Conservation (phyloP, 1,140 invertebrate species). For the Brachionus paranguensis region DNA sequence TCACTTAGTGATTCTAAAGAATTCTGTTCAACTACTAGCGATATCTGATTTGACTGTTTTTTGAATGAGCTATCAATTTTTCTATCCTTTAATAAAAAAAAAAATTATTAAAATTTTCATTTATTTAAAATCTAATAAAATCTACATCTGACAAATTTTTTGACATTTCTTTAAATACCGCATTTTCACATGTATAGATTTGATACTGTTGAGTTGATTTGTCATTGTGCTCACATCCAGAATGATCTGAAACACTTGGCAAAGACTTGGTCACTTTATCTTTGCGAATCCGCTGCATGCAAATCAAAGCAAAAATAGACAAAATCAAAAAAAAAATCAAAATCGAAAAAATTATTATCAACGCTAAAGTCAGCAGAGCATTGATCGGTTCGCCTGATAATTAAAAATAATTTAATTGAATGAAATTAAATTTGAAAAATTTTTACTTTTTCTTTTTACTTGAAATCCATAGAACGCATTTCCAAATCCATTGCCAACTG, state of each 20-base stretch:
- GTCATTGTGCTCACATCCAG: background rate
- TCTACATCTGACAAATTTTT: constrained; percentile 19
- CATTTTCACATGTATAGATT: constrained; percentile 9
- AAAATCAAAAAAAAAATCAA: background rate
- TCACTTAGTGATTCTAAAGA: constrained; percentile 4
- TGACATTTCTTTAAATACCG: background rate
- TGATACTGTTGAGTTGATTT: background rate
- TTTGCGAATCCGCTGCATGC: background rate
- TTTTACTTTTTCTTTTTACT: constrained; percentile 4
- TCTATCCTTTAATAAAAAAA: background rate
- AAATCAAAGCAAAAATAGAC: background rate
- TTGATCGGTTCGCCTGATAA: background rate
- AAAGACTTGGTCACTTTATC: background rate
- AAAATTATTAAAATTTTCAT: background rate
- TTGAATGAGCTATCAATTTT: constrained; percentile 35
- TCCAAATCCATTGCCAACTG: background rate
- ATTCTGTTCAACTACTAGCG: constrained; percentile 11
- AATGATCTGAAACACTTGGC: constrained; percentile 21
- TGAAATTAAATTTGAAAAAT: background rate
- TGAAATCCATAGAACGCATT: background rate
- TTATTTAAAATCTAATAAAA: background rate
- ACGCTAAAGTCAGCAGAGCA: background rate
- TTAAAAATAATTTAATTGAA: background rate
- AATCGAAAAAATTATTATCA: constrained; percentile 1
- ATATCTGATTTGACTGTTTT: constrained; percentile 37